Evolutionary conservation across 2,113 vertebrate genomes (phyloP), one percentile per base, ranked within the genome.

Genomic region (Genyomyrus donnyi): DNA sequence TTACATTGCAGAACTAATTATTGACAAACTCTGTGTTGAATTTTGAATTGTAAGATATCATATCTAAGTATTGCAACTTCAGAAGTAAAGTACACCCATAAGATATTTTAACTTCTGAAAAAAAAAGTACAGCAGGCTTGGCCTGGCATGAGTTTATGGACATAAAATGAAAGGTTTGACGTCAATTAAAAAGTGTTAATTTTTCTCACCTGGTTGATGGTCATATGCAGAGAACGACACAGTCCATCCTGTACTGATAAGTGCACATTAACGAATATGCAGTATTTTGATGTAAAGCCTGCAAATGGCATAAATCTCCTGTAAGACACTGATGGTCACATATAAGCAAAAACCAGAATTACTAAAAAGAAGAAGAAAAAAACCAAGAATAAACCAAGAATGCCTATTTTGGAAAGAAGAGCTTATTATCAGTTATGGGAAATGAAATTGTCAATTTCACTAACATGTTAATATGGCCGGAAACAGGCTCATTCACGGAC

Each of bases 291-390:
- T 45, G 6, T 39, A 19, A 83, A 45, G 2, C 15, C 17, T 8
- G 6, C n/a, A n/a, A 35, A 35, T n/a, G 21, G 7, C 24, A 49
- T 85, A 85, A 27, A 85, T 48, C 27, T 9, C 92, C 93, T 70
- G n/a, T 24, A 3, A 48, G 84, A 46, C n/a, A 27, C 21, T 50
- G 9, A 80, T 80, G 17, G 35, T 27, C n/a, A 86, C n/a, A 31
- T 48, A 31, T 15, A 49, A 86, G 8, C 17, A 49, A 50, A 48
- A 86, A 15, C 24, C 84, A 39, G 15, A 42, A 50, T 49, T 42
- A 46, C 10, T 11, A 49, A n/a, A 85, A 85, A 24, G 39, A 42
- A 42, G 39, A 42, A 42, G 35, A 4, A 52, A 17, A 52, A 52
- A 15, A 3, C 10, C n/a, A n/a, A n/a, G n/a, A n/a, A 21, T 45